Base-by-base conservation (phyloP, 1,140 invertebrate genomes). In the Ceratosolen fusciceps region DNA sequence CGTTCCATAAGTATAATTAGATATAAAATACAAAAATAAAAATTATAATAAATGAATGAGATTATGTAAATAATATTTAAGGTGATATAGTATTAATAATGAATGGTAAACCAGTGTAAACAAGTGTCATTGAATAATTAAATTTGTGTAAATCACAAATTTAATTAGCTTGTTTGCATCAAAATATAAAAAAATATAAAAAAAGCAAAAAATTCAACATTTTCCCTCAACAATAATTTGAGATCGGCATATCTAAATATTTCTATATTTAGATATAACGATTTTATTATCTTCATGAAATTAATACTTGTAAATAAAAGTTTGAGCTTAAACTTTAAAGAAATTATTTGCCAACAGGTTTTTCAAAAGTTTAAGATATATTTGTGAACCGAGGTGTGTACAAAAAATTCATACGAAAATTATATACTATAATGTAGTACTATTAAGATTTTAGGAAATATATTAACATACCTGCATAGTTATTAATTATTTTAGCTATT, bases 211-310 rank as follows among this genome's bases (percentile, higher is more conserved):
- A 43, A 58, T 1, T 37, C 60, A 9, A 31, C 10, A 65, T 37
- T 12, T 4, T 8, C 47, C 26, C 71, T 56, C 9, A 31, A 29
- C 24, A 74, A 56, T 43, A 39, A 24, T 3, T 37, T 56, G 72
- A 73, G 65, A 80, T 80, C 37, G 78, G 19, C 54, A 75, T 52
- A 65, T 80, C 73, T 80, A 80, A 80, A 80, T 80, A 80, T 75
- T 75, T 80, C 37, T 19, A 21, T 9, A n/a, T n/a, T n/a, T n/a
- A n/a, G n/a, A n/a, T n/a, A n/a, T 54, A 70, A 58, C n/a, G 24
- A 79, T 58, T 62, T 24, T 24, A n/a, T 71, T 74, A 56, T 68
- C 39, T 8, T 47, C 52, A 58, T 74, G 29, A 24, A 56, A 39
- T 79, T 79, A 34, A 70, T 21, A 56, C 65, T 80, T 80, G 79